Evolutionary conservation across 2,888 invertebrate species (phyloP), one percentile per base, ranked within the genome.

Genomic region (Cheilosia soror): DNA sequence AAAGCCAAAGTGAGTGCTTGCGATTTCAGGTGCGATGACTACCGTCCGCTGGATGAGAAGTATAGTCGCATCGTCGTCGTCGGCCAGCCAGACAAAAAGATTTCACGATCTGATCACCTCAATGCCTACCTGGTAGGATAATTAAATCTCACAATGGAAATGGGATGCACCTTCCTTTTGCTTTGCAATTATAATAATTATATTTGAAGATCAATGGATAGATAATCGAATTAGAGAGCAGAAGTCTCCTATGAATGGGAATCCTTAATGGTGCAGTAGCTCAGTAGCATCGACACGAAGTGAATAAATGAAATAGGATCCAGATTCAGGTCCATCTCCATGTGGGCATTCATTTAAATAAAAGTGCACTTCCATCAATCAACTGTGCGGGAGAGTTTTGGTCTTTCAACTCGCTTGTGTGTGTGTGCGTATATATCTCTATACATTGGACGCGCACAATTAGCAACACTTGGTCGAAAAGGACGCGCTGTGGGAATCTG

Each of bases 131-230:
- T 80, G 80, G 75, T 80, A 53, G 71, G 79, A 84, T 84, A 84
- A 84, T 84, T 84, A 84, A 84, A 75, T 84, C 72, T 20, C 53
- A 84, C 84, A 84, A 84, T 84, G 58, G 68, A 13, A 49, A 69
- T 58, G 58, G 75, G 75, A 58, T 57, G 58, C 72, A 72, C 47
- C 76, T 75, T 49, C 37, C 51, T 29, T 72, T 75, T 53, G 65
- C 72, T 44, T 81, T 73, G 86, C 82, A 86, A 86, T 86, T 86
- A 86, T 82, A 82, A 73, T 78, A 77, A 86, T 86, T 86, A 78
- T 81, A 78, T 82, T 82, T 73, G 55, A 82, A 86, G 86, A 86
- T 86, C 86, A 72, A 15, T 73, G 78, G 75, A 78, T 81, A 78
- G 82, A 86, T 86, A 82, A 86, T 86, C 77, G 86, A 86, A 82